phyloP scores from a whole-genome alignment of 2,797 vertebrate species.

The Hephaestus fuliginosus region DNA sequence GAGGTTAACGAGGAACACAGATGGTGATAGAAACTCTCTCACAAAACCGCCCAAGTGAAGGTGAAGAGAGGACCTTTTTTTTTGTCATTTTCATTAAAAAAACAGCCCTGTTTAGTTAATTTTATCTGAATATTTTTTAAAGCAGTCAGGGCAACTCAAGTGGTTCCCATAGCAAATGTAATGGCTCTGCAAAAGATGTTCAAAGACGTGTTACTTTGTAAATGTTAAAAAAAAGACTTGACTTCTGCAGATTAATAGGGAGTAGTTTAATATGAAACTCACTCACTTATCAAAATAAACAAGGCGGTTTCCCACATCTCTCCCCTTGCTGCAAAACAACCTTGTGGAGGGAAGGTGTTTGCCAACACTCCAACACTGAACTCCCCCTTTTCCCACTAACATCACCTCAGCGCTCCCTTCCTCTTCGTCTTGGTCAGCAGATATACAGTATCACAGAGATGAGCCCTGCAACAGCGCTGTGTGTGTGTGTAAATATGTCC shows the following conservation, averaged over 20 bases:
- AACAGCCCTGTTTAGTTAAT: slow-evolving; percentile 8
- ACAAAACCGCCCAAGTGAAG: neutral
- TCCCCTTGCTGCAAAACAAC: neutral
- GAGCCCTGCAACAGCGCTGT: neutral
- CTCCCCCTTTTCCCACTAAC: neutral
- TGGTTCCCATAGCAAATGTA: slow-evolving; percentile 10
- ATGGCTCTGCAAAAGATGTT: slow-evolving; percentile 26
- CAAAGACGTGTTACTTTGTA: neutral
- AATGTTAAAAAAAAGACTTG: neutral
- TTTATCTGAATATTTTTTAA: slow-evolving; percentile 20
- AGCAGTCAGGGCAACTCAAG: neutral
- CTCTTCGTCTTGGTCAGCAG: neutral
- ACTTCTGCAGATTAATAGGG: neutral
- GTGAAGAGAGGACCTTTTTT: neutral
- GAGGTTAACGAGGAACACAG: slow-evolving; percentile 25
- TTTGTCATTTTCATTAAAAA: slow-evolving; percentile 6
- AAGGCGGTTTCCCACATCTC: neutral
- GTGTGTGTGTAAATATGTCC: slow-evolving; percentile 14
- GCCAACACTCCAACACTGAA: neutral
- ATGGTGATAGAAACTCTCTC: slow-evolving; percentile 1
- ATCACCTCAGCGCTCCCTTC: neutral
- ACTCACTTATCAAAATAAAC: neutral
- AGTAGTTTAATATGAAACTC: neutral
- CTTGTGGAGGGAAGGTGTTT: neutral
- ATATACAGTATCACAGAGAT: slow-evolving; percentile 3